Evolutionary conservation across 2,888 invertebrate species (phyloP).

Genomic region (Drosophila emarginata): DNA sequence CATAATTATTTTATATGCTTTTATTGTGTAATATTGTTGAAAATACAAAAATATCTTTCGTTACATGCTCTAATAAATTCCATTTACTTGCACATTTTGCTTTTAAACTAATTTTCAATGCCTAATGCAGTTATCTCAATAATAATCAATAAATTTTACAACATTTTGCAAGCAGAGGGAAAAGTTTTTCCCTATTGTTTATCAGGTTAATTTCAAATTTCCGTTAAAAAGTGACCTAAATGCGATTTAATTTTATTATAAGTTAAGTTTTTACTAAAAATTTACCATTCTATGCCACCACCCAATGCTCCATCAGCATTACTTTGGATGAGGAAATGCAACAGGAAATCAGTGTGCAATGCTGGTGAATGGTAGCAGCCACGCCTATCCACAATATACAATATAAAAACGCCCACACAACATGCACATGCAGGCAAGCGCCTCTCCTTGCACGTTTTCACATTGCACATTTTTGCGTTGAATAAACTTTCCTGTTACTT

Average conservation of each 20-base stretch:
- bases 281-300: not conserved
- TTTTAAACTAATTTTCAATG: not conserved
- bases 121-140: constrained; percentile 1
- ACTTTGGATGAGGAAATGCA: constrained; percentile 47
- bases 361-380: constrained; percentile 38
- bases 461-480: constrained; percentile 72
- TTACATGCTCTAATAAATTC: not conserved
- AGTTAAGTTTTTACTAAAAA: constrained; percentile 14
- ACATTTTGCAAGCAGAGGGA: not conserved
- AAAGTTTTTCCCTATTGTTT: constrained; percentile 26
- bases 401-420: not conserved
- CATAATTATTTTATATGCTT: too few species aligned
- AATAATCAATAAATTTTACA: constrained; percentile 11
- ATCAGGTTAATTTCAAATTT: constrained; percentile 63
- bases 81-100: not conserved
- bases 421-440: constrained; percentile 24
- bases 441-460: constrained; percentile 42
- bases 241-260: constrained; percentile 61
- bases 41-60: not conserved
- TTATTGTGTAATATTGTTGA: too few species aligned
- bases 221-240: constrained; percentile 52
- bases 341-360: constrained; percentile 70
- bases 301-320: constrained; percentile 21
- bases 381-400: constrained; percentile 28
- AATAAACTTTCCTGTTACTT: constrained; percentile 63